Evolutionary conservation across 2,888 invertebrate species (phyloP), one percentile per base, ranked within the genome.

Genomic region (Trissolcus brochymenae): DNA sequence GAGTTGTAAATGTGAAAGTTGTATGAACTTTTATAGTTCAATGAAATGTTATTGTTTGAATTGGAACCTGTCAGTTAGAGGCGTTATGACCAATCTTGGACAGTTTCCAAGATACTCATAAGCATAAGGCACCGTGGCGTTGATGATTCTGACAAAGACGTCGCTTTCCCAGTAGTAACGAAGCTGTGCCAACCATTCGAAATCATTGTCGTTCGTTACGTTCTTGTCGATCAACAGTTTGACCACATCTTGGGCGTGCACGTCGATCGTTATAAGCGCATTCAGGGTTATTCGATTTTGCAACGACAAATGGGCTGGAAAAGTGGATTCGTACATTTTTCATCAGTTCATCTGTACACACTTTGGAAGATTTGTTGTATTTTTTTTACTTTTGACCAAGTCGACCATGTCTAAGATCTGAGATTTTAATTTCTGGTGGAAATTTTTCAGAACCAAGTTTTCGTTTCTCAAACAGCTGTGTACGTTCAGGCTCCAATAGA

Each of bases 311-410:
- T 92, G 91, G 2, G 95, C 93, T 86, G 17, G 25, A 59, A 17
- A 60, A 6, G 29, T 46, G 17, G 53, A 19, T 19, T 91, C 94
- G 90, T 40, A 92, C 92, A 84, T 65, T 66, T 7, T 90, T 89
- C 35, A 91, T 87, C 81, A 98, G 95, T 0, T 96, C 94, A 79
- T 94, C 92, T 13, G 96, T n/a, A n/a, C n/a, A n/a, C 95, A 25
- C 97, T 95, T 89, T 96, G 95, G 0, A 92, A 90, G 0, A 98
- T 98, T 98, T 98, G 98, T 86, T 93, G 97, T 0, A 95, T 94
- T 90, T 95, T 94, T 11, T 49, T 70, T 78, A 87, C 87, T 85
- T 82, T 93, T 90, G 49, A 96, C 94, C 72, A 95, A 90, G 51
- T 92, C 91, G 0, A 96, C 95, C 72, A 95, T 93, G 79, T 94